Conservation (phyloP, 1,140 invertebrate species). For the Plutomurus gul region DNA sequence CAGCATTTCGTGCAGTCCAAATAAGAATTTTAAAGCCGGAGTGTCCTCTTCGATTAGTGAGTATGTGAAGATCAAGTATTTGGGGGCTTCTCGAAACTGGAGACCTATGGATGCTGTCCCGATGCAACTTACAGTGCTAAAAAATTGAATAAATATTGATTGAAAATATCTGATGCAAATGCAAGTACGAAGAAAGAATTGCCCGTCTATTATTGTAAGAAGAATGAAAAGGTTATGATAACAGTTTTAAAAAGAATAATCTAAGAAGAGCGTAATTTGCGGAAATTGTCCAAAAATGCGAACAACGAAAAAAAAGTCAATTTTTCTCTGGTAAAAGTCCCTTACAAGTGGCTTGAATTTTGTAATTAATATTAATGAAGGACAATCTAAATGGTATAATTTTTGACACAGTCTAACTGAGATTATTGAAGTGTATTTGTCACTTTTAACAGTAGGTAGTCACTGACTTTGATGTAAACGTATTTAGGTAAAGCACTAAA, state of each 20-base stretch:
- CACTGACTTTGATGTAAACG: too few species aligned
- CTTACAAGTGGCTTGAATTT: not conserved
- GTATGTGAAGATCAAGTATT: not conserved
- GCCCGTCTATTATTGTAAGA: too few species aligned
- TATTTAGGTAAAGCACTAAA: too few species aligned
- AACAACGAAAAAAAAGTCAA: too few species aligned
- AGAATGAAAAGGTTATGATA: too few species aligned
- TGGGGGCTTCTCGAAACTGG: not conserved
- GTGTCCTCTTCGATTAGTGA: not conserved
- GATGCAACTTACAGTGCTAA: not conserved
- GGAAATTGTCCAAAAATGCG: too few species aligned
- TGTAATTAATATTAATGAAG: not conserved
- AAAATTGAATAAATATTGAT: not conserved
- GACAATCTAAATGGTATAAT: too few species aligned
- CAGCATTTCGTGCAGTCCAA: not conserved
- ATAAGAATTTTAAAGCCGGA: not conserved
- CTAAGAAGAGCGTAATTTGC: not conserved
- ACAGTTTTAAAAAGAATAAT: not conserved
- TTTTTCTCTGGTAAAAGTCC: not conserved
- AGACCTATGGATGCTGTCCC: not conserved
- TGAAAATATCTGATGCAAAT: not conserved
- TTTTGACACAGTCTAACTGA: too few species aligned
- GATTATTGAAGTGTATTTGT: too few species aligned
- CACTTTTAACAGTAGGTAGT: too few species aligned
- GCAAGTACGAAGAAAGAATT: too few species aligned